Evolutionary conservation across 1,140 invertebrate species (phyloP), one percentile per base, ranked within the genome.

Genomic region (Catajapyx aquilonaris): DNA sequence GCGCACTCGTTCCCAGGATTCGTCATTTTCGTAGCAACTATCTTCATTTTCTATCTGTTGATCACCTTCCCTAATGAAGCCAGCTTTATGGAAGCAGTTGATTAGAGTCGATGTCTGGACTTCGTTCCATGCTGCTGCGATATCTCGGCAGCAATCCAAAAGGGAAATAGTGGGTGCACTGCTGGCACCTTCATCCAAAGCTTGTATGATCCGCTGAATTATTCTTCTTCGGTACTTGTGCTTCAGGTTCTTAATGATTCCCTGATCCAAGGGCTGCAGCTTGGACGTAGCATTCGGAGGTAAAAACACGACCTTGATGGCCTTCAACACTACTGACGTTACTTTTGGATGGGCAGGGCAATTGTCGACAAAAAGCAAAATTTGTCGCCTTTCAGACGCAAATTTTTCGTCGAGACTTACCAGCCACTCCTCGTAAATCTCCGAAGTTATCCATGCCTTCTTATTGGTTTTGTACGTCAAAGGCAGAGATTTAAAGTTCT

Each of bases 401-500:
- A 32, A 44, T 44, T 51, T 17, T 46, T 30, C 7, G 13, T 28
- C 23, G 7, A 28, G 23, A 13, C 7, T 28, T 13, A 9, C 13
- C 7, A 28, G 9, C 30, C 35, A 36, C 17, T 21, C 34, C 2
- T 5, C 13, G n/a, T 52, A 56, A 16, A 49, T 35, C 7, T 37
- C 21, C n/a, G 13, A 23, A 11, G 56, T 64, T 58, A 64, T 64
- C 61, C 61, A 64, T 7, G 60, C 54, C 46, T 53, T 63, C 30
- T 49, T 50, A 42, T 63, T 64, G 2, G 48, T 47, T 35, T 45
- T 35, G 47, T 61, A 62, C 10, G 52, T 23, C 4, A 54, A 34
- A 16, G 54, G 57, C 16, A 61, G 40, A 23, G 38, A 43, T 49
- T 53, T 53, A 18, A 47, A 34, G 42, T 48, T 52, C 46, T 61